Conservation (phyloP, 2,797 vertebrate species). For the Alcedo quadribrachys region DNA sequence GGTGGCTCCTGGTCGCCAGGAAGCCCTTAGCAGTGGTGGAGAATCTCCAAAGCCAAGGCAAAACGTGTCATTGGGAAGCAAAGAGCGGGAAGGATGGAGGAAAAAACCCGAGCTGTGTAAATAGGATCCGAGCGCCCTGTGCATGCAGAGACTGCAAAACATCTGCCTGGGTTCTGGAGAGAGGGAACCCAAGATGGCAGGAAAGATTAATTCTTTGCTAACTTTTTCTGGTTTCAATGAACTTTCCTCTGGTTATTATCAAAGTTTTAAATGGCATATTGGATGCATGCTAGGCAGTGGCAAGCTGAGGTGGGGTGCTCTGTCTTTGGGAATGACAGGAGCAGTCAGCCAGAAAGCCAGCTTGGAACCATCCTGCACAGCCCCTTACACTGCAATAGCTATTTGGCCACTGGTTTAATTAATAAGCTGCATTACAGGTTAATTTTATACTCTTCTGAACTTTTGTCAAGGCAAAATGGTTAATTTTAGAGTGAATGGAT, state of each 20-base stretch:
- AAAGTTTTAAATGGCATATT: constrained; percentile 25
- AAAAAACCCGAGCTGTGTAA: neutral
- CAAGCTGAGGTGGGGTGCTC: constrained; percentile 44
- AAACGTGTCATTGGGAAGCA: neutral
- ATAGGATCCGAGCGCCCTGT: neutral
- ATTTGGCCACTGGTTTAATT: constrained; percentile 58
- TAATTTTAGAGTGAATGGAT: constrained; percentile 10
- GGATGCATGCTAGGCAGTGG: constrained; percentile 40
- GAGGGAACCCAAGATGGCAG: constrained; percentile 26
- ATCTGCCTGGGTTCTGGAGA: constrained; percentile 51
- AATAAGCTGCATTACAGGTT: constrained; percentile 52
- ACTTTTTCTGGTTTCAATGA: constrained; percentile 67
- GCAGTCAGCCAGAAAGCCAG: constrained; percentile 8
- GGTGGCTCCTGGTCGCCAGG: neutral
- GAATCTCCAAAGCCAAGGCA: constrained; percentile 1
- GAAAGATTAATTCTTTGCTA: constrained; percentile 47
- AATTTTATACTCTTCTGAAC: constrained; percentile 36
- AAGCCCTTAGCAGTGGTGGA: neutral
- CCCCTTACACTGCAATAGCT: neutral
- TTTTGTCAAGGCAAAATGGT: constrained; percentile 42
- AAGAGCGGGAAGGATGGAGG: neutral
- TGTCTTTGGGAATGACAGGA: constrained; percentile 26
- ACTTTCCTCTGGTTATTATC: constrained; percentile 48
- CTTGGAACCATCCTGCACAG: neutral
- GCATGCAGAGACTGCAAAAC: constrained; percentile 7